A percentile compares a stretch with the other conserved stretches of the same genome.
phyloP scores from a whole-genome alignment of 1,140 invertebrate species.

The Diachasmimorpha longicaudata region DNA sequence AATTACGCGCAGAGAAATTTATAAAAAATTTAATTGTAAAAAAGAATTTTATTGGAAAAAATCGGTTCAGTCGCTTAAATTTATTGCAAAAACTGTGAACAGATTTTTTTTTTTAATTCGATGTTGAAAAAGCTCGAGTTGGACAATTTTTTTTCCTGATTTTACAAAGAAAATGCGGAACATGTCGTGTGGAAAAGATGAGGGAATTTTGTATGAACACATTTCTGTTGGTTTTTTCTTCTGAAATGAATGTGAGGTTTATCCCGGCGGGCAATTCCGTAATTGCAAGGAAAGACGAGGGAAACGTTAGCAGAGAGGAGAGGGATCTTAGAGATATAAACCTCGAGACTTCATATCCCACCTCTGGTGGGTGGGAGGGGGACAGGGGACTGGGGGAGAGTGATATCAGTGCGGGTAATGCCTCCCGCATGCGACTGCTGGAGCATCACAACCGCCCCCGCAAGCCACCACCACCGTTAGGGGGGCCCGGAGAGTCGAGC shows the following conservation, averaged over 20 bases:
- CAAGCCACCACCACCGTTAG: slow-evolving; percentile 36
- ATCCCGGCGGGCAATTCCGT: slow-evolving; percentile 49
- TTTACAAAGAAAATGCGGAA: too few species aligned
- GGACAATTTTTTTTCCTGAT: too few species aligned
- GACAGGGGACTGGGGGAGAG: slow-evolving; percentile 15
- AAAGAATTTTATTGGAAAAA: too few species aligned
- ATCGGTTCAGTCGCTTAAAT: too few species aligned
- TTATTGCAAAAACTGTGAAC: too few species aligned
- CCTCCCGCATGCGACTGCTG: not conserved
- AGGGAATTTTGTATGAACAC: not conserved
- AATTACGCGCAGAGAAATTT: too few species aligned
- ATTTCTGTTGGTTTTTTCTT: slow-evolving; percentile 21
- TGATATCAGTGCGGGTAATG: slow-evolving; percentile 4
- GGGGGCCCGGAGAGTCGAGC: not conserved
- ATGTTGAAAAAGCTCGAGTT: too few species aligned
- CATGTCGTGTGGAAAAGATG: not conserved
- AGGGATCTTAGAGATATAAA: slow-evolving; percentile 14
- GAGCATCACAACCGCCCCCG: not conserved
- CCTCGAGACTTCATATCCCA: slow-evolving; percentile 5
- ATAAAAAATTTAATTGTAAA: too few species aligned
- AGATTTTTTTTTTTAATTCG: not conserved
- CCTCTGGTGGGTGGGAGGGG: slow-evolving; percentile 14
- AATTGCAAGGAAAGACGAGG: slow-evolving; percentile 53
- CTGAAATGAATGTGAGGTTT: slow-evolving; percentile 49
- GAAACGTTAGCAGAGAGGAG: slow-evolving; percentile 25